A percentile compares a stretch with the other conserved stretches of the same genome.
phyloP scores from a whole-genome alignment of 2,113 vertebrate species.

The Meriones unguiculatus region DNA sequence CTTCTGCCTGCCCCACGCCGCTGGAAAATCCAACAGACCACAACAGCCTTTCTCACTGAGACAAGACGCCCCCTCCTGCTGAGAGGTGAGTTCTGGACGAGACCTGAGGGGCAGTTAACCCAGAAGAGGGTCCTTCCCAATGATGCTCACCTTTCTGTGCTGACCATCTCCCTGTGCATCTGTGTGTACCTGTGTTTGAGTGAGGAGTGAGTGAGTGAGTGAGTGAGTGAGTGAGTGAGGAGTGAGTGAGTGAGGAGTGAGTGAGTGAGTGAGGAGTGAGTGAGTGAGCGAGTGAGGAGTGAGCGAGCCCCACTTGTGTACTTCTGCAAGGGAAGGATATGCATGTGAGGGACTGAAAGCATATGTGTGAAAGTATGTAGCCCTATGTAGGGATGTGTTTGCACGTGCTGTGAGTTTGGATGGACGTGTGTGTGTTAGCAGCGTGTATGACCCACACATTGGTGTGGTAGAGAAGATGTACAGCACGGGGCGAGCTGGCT shows the following conservation, averaged over 20 bases:
- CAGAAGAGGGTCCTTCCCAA: background rate
- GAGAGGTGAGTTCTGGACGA: background rate
- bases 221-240: background rate
- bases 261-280: no score
- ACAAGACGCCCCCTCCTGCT: background rate
- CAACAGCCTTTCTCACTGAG: constrained; percentile 73
- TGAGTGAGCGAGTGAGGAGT: no score
- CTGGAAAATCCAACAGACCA: constrained; percentile 70
- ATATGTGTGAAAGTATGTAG: background rate
- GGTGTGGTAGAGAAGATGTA: background rate
- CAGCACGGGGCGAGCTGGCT: constrained; percentile 46
- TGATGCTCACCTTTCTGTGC: constrained; percentile 49
- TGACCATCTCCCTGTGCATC: background rate
- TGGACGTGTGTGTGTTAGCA: background rate
- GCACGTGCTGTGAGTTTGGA: background rate
- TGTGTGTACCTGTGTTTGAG: background rate
- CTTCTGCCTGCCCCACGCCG: constrained; percentile 79
- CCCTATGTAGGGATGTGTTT: background rate
- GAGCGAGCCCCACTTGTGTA: background rate
- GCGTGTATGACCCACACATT: background rate
- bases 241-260: background rate
- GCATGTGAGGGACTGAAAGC: background rate
- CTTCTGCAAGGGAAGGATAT: background rate
- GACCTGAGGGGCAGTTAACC: background rate
- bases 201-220: no score